These are phyloP conservation scores for Drosophila neotestacea DNA, from an alignment of 2,888 invertebrate species.

Conservation along the genomic window DNA sequence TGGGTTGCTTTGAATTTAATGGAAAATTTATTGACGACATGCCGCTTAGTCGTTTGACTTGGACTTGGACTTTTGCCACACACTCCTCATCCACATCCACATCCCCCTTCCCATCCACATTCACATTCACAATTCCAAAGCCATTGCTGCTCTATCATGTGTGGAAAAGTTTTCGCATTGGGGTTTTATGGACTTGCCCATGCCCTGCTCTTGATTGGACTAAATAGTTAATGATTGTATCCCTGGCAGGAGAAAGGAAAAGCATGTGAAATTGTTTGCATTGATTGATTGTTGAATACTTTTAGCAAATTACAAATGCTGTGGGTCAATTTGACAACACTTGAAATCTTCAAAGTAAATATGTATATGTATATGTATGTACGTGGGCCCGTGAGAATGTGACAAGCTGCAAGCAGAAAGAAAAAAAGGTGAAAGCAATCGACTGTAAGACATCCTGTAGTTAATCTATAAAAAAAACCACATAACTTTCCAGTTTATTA, in stretches of 20 bases:
- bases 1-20: constrained; percentile 79
- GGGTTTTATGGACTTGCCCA: constrained; percentile 63
- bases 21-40: constrained; percentile 83
- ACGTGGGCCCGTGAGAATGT: constrained; percentile 38
- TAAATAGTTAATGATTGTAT: constrained; percentile 55
- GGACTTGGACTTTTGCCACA: constrained; percentile 74
- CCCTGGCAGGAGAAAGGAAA: background rate
- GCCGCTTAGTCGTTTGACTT: constrained; percentile 80
- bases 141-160: constrained; percentile 65
- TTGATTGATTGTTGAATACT: constrained; percentile 55
- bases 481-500: too few species aligned
- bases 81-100: constrained; percentile 16
- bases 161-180: constrained; percentile 65
- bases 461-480: too few species aligned
- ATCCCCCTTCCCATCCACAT: constrained; percentile 4
- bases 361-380: background rate
- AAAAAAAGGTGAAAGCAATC: background rate
- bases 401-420: constrained; percentile 29
- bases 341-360: constrained; percentile 33
- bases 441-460: background rate
- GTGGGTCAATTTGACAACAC: constrained; percentile 30
- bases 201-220: constrained; percentile 54
- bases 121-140: background rate
- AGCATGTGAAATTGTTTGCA: constrained; percentile 37
- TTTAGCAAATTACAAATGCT: constrained; percentile 19